These are phyloP conservation scores for Embiotoca jacksoni DNA, from an alignment of 2,113 vertebrate genomes.

Conservation along the genomic window DNA sequence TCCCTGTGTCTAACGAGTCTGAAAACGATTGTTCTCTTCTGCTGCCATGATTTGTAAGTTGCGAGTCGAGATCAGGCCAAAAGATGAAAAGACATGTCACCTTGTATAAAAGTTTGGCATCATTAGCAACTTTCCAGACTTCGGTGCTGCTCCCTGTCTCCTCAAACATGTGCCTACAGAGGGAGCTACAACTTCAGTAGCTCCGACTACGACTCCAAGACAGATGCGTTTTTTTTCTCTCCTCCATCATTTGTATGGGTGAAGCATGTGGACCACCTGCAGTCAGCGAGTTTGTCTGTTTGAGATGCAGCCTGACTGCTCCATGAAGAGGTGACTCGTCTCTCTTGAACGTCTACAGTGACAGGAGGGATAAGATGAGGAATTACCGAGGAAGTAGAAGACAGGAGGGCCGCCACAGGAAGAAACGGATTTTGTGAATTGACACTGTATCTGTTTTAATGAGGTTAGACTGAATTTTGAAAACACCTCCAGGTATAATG, in stretches of 20 bases:
- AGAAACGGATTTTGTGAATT: conserved; percentile 1
- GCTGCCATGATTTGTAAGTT: background rate
- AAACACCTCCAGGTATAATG: background rate
- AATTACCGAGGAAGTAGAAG: conserved; percentile 18
- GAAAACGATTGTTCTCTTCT: background rate
- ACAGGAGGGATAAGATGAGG: conserved; percentile 21
- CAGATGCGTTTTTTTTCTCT: background rate
- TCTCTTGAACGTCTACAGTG: conserved; percentile 25
- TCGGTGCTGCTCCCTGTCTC: background rate
- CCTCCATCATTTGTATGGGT: conserved; percentile 43
- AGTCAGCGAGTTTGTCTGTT: conserved; percentile 36
- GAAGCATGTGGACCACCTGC: conserved; percentile 35
- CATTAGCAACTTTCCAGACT: background rate
- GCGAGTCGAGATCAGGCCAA: background rate
- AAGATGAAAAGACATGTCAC: background rate
- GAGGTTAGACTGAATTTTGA: background rate
- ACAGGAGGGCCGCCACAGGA: background rate
- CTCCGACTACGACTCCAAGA: background rate
- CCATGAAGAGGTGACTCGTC: conserved; percentile 15
- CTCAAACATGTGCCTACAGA: conserved; percentile 36
- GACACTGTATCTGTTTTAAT: background rate
- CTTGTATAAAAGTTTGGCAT: background rate
- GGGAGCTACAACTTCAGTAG: conserved; percentile 44
- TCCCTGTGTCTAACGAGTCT: background rate
- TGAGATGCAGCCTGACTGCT: conserved; percentile 47